These are phyloP conservation scores for Xiphorhynchus elegans DNA, from an alignment of 2,113 vertebrate genomes.

Conservation along the genomic window DNA sequence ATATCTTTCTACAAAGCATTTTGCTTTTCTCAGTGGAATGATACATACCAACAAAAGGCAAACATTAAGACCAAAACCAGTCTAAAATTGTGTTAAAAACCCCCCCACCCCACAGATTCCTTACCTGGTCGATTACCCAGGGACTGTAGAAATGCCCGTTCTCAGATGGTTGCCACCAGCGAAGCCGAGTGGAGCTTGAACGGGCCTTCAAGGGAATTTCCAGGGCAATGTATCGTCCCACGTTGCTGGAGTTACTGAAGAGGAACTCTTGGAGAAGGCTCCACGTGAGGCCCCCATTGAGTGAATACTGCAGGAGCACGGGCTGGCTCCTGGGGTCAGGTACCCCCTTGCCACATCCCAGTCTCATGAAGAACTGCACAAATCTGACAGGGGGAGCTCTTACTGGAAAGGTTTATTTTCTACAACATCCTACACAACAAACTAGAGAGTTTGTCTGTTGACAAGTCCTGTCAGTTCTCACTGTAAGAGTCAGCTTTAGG, in stretches of 20 bases:
- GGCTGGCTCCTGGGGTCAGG: slow-evolving; percentile 96
- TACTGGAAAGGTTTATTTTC: neutral
- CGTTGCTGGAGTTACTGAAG: slow-evolving; percentile 95
- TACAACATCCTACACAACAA: neutral
- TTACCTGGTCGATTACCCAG: slow-evolving; percentile 93
- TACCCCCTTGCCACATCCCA: slow-evolving; percentile 93
- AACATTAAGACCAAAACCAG: neutral
- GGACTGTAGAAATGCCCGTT: slow-evolving; percentile 95
- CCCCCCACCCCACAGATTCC: neutral
- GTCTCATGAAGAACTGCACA: slow-evolving; percentile 96
- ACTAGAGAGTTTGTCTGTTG: neutral
- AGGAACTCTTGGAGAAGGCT: slow-evolving; percentile 93
- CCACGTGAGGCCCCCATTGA: slow-evolving; percentile 92
- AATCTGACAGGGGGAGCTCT: slow-evolving; percentile 79
- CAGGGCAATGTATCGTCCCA: slow-evolving; percentile 91
- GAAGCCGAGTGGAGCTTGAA: slow-evolving; percentile 86
- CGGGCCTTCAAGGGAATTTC: slow-evolving; percentile 92
- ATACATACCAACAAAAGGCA: neutral
- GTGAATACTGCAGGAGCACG: slow-evolving; percentile 92
- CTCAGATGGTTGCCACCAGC: slow-evolving; percentile 98
- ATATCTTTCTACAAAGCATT: neutral
- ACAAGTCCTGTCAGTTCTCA: neutral
- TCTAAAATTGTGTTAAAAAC: neutral
- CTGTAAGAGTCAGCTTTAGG: neutral
- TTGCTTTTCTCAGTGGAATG: neutral